Conservation (phyloP, 2,113 vertebrate species). For the Colistium nudipinnis region DNA sequence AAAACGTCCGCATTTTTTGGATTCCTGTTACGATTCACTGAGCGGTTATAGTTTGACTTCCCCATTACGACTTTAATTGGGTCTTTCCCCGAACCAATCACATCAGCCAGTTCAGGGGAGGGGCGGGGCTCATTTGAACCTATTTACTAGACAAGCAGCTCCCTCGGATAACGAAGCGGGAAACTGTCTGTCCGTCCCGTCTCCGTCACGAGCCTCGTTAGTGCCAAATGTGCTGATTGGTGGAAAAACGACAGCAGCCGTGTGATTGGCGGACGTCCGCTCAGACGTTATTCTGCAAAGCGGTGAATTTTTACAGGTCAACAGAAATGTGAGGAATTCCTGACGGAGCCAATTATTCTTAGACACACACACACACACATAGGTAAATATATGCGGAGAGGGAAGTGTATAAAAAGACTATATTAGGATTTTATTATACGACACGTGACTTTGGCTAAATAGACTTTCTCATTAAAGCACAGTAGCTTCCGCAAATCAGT, state of each 20-base stretch:
- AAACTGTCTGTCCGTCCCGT: constrained; percentile 15
- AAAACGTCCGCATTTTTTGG: background rate
- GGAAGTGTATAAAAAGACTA: background rate
- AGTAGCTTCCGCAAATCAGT: too few relatives aligned
- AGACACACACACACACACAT: constrained; percentile 22
- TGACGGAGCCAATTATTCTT: constrained; percentile 53
- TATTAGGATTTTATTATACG: too few relatives aligned
- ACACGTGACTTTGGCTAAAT: background rate
- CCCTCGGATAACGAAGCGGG: background rate
- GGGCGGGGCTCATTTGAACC: constrained; percentile 12
- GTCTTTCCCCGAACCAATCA: constrained; percentile 6
- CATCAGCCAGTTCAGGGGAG: background rate
- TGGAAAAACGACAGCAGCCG: background rate
- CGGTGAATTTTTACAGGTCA: constrained; percentile 19
- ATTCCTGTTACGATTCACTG: background rate
- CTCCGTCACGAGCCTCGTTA: constrained; percentile 17
- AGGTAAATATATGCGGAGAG: background rate
- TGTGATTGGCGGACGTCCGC: constrained; percentile 18
- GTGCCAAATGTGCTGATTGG: constrained; percentile 42
- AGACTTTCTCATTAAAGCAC: too few relatives aligned
- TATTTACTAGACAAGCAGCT: background rate
- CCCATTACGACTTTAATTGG: constrained; percentile 5
- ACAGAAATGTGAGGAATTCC: constrained; percentile 20
- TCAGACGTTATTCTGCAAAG: constrained; percentile 27
- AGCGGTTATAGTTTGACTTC: background rate